Evolutionary conservation across 1,140 invertebrate species (phyloP), one percentile per base, ranked within the genome.

Genomic region (Atopsyche davidsoni): DNA sequence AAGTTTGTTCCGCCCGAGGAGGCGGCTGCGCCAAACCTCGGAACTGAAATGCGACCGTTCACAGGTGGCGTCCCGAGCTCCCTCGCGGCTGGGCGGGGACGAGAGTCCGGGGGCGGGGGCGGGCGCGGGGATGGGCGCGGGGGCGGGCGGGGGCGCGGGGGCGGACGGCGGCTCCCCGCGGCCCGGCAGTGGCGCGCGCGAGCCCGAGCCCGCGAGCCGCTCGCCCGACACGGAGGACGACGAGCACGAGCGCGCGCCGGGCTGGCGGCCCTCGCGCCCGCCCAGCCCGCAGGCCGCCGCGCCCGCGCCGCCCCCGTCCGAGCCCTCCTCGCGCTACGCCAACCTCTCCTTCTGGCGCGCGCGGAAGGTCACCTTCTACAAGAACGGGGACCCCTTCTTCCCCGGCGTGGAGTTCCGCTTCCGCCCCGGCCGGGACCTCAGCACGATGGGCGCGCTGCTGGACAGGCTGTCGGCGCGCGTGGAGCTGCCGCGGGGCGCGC

Each of bases 311-410:
- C 38, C 31, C 3, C 36, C 24, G 7, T 23, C 47, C 25, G 54
- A 57, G 40, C 50, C 53, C 14, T 53, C 52, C 66, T 71, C 63
- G 68, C 71, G 59, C 71, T 89, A 88, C 66, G 82, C 81, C 47
- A 87, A 89, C 66, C 76, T 89, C 25, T 87, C 85, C 32, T 89
- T 89, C 60, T 92, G 89, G 87, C 80, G 86, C 54, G 89, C 89
- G 0, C 75, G 85, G 44, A 73, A 90, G 17, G 87, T 96, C 25
- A 85, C 86, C 1, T 95, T 96, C 68, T 96, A 88, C 69, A 83
- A 87, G 62, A 97, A 96, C 79, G 92, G 92, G 3, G 92, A 96
- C 67, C 86, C 86, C 0, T 91, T 92, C 64, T 91, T 87, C 67
- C 89, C 88, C 31, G 90, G 91, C 0, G 79, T 92, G 14, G 89